Percentiles rank a stretch among this genome's conserved stretches.
Conservation (phyloP, 2,113 vertebrate genomes). For the Ceyx margarethae region DNA sequence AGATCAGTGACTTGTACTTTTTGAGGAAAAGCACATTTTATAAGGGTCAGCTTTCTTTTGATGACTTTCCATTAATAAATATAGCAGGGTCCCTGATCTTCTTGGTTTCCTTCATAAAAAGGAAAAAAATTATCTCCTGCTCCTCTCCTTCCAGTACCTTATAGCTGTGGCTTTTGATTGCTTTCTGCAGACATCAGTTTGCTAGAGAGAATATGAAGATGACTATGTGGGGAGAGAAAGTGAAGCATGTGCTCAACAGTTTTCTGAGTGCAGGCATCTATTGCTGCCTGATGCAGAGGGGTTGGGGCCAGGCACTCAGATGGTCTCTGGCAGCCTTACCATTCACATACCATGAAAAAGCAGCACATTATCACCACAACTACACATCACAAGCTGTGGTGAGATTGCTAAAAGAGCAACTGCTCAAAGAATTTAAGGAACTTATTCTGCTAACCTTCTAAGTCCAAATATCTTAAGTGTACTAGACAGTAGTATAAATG, state of each 20-base stretch:
- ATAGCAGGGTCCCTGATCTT: not conserved
- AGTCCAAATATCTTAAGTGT: not conserved
- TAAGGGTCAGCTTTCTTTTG: not conserved
- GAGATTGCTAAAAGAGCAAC: not conserved
- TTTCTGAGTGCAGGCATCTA: not conserved
- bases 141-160: not conserved
- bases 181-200: not conserved
- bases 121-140: not conserved
- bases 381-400: fast-evolving
- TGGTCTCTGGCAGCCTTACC: not conserved
- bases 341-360: not conserved
- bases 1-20: not conserved
- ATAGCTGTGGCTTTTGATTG: not conserved
- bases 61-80: not conserved
- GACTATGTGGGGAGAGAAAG: fast-evolving
- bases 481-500: not conserved
- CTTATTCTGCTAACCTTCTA: not conserved
- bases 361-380: not conserved
- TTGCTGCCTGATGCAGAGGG: not conserved
- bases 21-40: not conserved
- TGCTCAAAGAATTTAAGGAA: not conserved
- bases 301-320: not conserved
- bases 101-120: not conserved
- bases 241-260: not conserved
- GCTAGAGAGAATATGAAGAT: not conserved